These are phyloP conservation scores for Thomomys bottae DNA, from an alignment of 2,113 vertebrate species.

Conservation along the genomic window DNA sequence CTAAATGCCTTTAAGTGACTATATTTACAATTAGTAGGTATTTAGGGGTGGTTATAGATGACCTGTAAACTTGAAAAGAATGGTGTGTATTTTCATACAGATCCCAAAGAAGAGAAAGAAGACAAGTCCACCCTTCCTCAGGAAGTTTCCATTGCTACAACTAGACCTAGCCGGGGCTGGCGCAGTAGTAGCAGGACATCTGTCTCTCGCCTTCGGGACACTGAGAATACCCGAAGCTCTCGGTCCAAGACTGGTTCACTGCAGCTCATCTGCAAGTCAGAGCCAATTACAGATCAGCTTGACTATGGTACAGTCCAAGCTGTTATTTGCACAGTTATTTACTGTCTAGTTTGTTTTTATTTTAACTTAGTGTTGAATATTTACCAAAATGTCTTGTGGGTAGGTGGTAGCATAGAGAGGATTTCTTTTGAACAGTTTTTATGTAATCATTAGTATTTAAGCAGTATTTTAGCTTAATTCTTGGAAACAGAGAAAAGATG, in stretches of 20 bases:
- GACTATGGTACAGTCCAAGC: constrained; percentile 84
- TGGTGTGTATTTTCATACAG: constrained; percentile 73
- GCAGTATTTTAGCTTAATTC: constrained; percentile 6
- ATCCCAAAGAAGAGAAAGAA: constrained; percentile 88
- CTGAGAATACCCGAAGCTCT: constrained; percentile 84
- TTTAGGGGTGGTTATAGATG: background rate
- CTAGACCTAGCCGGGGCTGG: constrained; percentile 82
- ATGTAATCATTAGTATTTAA: background rate
- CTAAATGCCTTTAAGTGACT: background rate
- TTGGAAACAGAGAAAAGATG: background rate
- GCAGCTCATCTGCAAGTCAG: constrained; percentile 92
- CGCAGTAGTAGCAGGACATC: constrained; percentile 83
- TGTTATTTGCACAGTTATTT: background rate
- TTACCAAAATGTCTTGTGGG: constrained; percentile 38
- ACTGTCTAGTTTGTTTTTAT: background rate
- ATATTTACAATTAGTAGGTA: background rate
- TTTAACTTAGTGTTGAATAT: constrained; percentile 27
- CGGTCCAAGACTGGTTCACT: constrained; percentile 83
- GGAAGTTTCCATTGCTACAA: constrained; percentile 63
- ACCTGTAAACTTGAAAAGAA: background rate
- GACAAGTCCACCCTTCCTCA: constrained; percentile 67
- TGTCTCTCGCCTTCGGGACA: constrained; percentile 80
- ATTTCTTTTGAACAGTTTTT: background rate
- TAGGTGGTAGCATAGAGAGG: background rate
- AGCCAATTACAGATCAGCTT: constrained; percentile 89